These are phyloP conservation scores for Platichthys flesus DNA, from an alignment of 2,113 vertebrate species.

Conservation along the genomic window DNA sequence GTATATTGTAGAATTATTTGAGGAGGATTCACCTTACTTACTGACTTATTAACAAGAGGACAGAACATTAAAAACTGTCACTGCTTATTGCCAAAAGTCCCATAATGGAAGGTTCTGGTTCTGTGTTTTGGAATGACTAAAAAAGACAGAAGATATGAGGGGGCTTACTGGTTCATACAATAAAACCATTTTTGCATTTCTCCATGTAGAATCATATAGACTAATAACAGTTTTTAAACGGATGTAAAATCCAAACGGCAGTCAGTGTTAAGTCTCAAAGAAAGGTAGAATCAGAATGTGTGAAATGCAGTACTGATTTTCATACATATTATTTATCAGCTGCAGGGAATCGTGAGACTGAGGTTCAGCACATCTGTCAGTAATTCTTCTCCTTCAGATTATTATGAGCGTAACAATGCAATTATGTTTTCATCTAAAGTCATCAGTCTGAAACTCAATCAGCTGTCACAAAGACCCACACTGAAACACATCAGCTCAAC, in stretches of 20 bases:
- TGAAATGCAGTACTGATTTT: not conserved
- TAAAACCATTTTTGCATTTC: not conserved
- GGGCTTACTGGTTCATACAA: too few relatives aligned
- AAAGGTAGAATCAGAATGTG: not conserved
- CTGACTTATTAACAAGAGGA: too few relatives aligned
- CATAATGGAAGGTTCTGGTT: too few relatives aligned
- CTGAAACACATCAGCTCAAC: slow-evolving; percentile 5
- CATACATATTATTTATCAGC: slow-evolving; percentile 26
- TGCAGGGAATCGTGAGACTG: slow-evolving; percentile 17
- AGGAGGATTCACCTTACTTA: too few relatives aligned
- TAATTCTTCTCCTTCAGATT: slow-evolving; percentile 13
- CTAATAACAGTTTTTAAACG: not conserved
- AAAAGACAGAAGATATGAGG: too few relatives aligned
- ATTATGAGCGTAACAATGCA: slow-evolving; percentile 15
- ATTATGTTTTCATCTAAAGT: slow-evolving; percentile 33
- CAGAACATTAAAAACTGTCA: too few relatives aligned
- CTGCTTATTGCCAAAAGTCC: too few relatives aligned
- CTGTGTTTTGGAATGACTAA: too few relatives aligned
- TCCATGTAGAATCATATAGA: not conserved
- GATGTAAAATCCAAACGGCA: not conserved
- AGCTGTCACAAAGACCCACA: not conserved
- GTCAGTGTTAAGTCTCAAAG: not conserved
- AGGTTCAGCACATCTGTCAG: slow-evolving; percentile 9
- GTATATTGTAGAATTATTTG: too few relatives aligned
- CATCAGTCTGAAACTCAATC: slow-evolving; percentile 16